Conservation (phyloP, 2,113 vertebrate species). For the Alaudala cheleensis region DNA sequence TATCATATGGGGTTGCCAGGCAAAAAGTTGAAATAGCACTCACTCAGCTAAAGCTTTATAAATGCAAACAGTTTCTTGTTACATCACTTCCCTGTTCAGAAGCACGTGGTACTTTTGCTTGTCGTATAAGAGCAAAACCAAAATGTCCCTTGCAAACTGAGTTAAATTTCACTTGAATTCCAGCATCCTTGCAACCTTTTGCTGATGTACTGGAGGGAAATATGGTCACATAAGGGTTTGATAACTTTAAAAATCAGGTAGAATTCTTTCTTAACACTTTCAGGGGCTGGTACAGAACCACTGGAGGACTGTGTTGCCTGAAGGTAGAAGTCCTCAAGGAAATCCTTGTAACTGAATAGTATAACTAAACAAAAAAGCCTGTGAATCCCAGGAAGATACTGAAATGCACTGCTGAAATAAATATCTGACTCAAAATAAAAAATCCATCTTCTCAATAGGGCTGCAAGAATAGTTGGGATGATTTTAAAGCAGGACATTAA, state of each 20-base stretch:
- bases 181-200: not conserved
- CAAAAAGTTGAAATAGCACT: not conserved
- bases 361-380: not conserved
- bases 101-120: not conserved
- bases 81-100: not conserved
- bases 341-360: not conserved
- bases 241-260: not conserved
- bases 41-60: not conserved
- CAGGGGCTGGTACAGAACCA: not conserved
- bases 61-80: not conserved
- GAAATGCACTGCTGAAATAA: not conserved
- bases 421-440: not conserved
- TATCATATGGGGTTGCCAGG: not conserved
- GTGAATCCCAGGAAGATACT: not conserved
- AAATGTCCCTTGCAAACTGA: not conserved
- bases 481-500: not conserved
- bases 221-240: not conserved
- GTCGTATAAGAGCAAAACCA: not conserved
- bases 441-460: not conserved
- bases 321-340: not conserved
- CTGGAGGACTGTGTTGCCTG: not conserved
- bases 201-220: not conserved
- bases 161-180: not conserved
- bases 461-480: not conserved
- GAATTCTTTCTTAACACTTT: not conserved